Evolutionary conservation across 2,888 invertebrate species (phyloP), one percentile per base, ranked within the genome.

Genomic region (Epistrophe eligans): DNA sequence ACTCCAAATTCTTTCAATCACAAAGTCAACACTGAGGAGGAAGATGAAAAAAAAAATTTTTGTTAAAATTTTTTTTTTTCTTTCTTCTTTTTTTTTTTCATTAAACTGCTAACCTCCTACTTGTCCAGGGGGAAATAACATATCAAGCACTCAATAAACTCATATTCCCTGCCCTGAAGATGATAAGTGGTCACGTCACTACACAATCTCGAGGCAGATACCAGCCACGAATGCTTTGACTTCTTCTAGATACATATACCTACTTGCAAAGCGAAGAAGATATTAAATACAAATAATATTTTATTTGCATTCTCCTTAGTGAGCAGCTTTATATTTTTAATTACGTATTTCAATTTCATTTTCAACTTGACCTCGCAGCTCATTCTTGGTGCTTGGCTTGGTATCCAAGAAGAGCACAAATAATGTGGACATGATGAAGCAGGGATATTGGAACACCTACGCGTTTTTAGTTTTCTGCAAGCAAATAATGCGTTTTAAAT

Each of bases 71-170:
- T 67, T 52, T 50, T n/a, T n/a, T 64, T n/a, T n/a, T n/a, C n/a
- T n/a, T n/a, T n/a, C 0, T 3, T 4, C 24, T 28, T 73, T 73
- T 76, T 83, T 82, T 11, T 55, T 70, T 52, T 52, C n/a, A 55
- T 55, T 70, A 40, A 70, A 70, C 55, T 28, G 76, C 87, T 64
- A 72, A 74, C 76, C 70, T 79, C 71, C 82, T 82, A 87, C 87
- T 82, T 81, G 82, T 84, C 72, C 57, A 60, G 71, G 74, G 76
- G 83, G 76, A 87, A 79, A 87, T 79, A 87, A 79, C 83, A 87
- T 79, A 87, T 87, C 87, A 87, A 79, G 87, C 87, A 87, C 87
- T 87, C 87, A 87, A 83, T 87, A 87, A 83, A 87, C 74, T 87
- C 83, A 87, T 87, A 87, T 87, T 83, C 72, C 58, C 73, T 80